A percentile compares a stretch with the other conserved stretches of the same genome.
Conservation (phyloP, 2,888 invertebrate species). For the Euzetes globulus region DNA sequence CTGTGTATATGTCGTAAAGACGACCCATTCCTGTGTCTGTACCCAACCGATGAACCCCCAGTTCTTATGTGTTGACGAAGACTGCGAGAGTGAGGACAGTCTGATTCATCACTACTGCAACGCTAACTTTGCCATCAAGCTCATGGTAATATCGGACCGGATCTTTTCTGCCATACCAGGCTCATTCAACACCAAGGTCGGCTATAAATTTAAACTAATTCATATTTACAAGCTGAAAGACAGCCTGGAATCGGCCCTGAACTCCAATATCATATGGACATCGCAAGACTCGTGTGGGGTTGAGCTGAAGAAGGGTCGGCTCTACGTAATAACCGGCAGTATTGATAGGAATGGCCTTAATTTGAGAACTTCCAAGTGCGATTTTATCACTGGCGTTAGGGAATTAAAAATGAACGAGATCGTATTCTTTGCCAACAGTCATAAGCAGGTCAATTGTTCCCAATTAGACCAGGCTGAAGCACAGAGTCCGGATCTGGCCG, state of each 20-base stretch:
- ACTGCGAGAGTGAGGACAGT: not conserved
- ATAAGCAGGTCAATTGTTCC: not conserved
- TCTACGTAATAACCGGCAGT: not conserved
- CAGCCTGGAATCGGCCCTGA: too few relatives aligned
- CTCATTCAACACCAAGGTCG: not conserved
- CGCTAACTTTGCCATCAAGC: not conserved
- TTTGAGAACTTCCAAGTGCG: not conserved
- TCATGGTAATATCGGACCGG: not conserved
- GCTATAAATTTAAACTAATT: not conserved
- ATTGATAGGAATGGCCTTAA: not conserved
- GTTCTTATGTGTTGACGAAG: not conserved
- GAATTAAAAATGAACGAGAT: not conserved
- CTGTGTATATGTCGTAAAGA: too few relatives aligned
- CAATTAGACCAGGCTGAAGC: not conserved
- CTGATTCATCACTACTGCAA: not conserved
- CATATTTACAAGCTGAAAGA: not conserved
- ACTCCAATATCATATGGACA: not conserved
- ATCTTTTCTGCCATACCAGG: not conserved
- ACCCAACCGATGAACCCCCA: not conserved
- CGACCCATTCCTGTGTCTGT: not conserved
- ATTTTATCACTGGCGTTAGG: not conserved
- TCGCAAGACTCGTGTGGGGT: not conserved
- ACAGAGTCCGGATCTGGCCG: not conserved
- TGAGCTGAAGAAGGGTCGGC: not conserved
- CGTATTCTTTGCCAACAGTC: not conserved